Evolutionary conservation across 2,888 invertebrate genomes (phyloP), one percentile per base, ranked within the genome.

Genomic region (Cantharis rustica): DNA sequence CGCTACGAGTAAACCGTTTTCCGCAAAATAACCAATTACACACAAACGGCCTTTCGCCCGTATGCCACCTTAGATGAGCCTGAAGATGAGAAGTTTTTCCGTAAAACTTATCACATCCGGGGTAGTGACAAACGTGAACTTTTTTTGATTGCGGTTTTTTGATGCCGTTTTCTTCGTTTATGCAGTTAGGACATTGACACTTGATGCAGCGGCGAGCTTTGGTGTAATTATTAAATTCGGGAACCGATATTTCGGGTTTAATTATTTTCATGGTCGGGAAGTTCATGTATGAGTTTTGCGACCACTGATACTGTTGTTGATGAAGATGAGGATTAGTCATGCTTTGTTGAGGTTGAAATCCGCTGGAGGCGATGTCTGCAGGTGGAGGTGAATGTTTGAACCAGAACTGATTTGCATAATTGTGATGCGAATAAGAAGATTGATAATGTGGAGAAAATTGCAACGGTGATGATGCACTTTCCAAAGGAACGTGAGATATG

Each of bases 11-110:
- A 88, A 98, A 98, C 3, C 95, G 90, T 86, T 97, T 97, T 7
- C 95, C 96, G 86, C 98, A 98, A 83, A 95, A 95, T 72, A 95
- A 86, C 96, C 96, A 96, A 85, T 93, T 93, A 88, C 98, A 98
- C 0, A 94, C 92, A 86, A 96, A 98, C 0, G 98, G 98, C 10
- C 97, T 90, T 85, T 98, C 98, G 0, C 97, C 97, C 0, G 95
- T 96, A 86, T 98, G 98, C 97, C 96, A 97, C 70, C 98, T 84
- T 0, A 88, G 79, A 80, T 88, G 88, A 0, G 88, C 86, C 71
- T 86, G 86, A 78, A 98, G 88, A 86, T 98, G 98, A 0, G 97
- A 97, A 0, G 97, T 97, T 88, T 98, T 98, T 13, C 96, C 96
- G 88, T 98, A 98, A 15, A 96, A 93, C 84, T 95, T 94, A 76